Conservation (phyloP, 2,113 vertebrate species). For the Centropus unirufus region DNA sequence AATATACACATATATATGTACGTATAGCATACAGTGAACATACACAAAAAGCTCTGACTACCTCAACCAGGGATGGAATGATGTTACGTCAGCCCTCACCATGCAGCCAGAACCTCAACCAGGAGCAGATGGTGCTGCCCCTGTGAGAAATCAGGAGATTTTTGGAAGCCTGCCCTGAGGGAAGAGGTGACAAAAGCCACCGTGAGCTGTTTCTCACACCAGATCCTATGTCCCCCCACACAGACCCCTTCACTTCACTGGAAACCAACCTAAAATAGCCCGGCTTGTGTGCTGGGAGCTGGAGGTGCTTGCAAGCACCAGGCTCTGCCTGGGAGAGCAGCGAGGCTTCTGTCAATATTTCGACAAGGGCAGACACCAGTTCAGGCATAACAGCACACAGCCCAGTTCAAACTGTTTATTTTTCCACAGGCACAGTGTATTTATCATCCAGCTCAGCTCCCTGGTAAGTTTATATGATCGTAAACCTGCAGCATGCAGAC, state of each 20-base stretch:
- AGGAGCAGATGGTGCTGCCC: neutral
- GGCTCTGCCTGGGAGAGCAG: too few relatives aligned
- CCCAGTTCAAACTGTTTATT: neutral
- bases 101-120: neutral
- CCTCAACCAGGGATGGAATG: neutral
- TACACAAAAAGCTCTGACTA: neutral
- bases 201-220: neutral
- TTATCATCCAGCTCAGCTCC: neutral
- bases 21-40: neutral
- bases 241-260: rapidly evolving
- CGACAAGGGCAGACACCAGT: too few relatives aligned
- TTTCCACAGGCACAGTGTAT: rapidly evolving
- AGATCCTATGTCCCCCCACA: too few relatives aligned
- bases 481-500: neutral
- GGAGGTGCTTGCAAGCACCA: neutral
- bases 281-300: neutral
- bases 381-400: neutral
- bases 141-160: neutral
- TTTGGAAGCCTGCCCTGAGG: neutral
- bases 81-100: neutral
- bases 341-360: neutral
- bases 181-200: neutral
- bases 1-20: neutral
- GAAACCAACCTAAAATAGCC: neutral
- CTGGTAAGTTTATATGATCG: neutral